Conservation (phyloP, 30 jellyfish, hydroid and myxozoan genomes). For the Mastigias papua region DNA sequence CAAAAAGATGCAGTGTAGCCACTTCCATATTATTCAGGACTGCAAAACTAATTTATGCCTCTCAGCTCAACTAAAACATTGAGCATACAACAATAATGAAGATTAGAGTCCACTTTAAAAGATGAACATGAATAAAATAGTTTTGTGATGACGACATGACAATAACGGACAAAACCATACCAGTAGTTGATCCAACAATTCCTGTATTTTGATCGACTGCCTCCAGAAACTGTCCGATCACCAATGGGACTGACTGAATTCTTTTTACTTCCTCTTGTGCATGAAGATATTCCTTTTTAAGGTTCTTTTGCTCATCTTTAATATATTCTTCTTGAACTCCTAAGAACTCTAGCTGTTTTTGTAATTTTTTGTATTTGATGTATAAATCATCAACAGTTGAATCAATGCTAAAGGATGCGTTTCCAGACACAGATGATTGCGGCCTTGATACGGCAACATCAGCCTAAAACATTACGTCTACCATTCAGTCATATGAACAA, state of each 20-base stretch:
- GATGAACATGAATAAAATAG: too few species aligned
- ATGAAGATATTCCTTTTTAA: constrained; percentile 90
- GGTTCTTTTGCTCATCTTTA: constrained; percentile 93
- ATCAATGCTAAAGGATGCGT: constrained; percentile 54
- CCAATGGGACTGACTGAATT: constrained; percentile 96
- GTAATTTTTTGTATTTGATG: constrained; percentile 87
- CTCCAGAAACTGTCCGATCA: constrained; percentile 97
- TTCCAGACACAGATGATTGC: constrained; percentile 59
- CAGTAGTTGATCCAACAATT: constrained; percentile 97
- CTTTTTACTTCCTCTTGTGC: constrained; percentile 98
- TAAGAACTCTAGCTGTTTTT: constrained; percentile 87
- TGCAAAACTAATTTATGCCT: too few species aligned
- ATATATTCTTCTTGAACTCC: constrained; percentile 97
- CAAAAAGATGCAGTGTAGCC: too few species aligned
- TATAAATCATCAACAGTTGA: constrained; percentile 83
- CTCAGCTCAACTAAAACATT: too few species aligned
- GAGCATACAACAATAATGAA: too few species aligned
- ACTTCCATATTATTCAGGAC: too few species aligned
- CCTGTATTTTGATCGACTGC: constrained; percentile 97
- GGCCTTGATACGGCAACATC: constrained; percentile 74
- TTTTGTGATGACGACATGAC: too few species aligned
- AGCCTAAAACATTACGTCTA: constrained; percentile 47
- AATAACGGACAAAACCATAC: too few species aligned
- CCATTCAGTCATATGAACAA: too few species aligned
- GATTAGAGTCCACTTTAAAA: too few species aligned